A percentile compares a stretch with the other conserved stretches of the same genome.
phyloP scores from a whole-genome alignment of 2,113 vertebrate species.

The Paradisaea rubra region DNA sequence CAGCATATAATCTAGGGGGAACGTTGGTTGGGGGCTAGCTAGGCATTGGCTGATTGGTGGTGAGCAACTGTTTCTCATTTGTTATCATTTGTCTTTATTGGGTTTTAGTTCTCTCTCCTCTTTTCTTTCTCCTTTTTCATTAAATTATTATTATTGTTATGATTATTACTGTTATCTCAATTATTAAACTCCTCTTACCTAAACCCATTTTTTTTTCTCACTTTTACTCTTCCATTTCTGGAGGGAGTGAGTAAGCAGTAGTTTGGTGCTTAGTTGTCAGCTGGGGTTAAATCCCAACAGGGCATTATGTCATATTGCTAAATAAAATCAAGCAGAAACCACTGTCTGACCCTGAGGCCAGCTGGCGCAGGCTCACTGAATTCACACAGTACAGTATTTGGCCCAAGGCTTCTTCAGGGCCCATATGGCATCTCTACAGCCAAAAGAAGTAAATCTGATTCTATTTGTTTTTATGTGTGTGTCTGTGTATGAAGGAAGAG shows the following conservation, averaged over 20 bases:
- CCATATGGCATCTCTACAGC: background rate
- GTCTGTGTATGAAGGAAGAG: background rate
- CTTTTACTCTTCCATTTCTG: background rate
- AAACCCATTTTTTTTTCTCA: background rate
- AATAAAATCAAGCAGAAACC: background rate
- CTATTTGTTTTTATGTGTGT: background rate
- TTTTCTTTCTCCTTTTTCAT: background rate
- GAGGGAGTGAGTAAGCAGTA: background rate
- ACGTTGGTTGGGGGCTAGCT: background rate
- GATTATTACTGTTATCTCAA: background rate
- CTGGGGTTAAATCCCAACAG: background rate
- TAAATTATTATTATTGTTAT: background rate
- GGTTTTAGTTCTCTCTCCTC: background rate
- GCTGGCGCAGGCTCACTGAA: background rate
- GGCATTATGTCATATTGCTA: background rate
- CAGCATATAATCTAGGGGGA: background rate
- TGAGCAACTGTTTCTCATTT: background rate
- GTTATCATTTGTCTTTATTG: background rate
- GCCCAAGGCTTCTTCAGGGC: background rate
- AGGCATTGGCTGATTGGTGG: background rate
- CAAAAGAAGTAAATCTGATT: background rate
- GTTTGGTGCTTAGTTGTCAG: background rate
- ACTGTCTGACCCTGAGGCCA: background rate
- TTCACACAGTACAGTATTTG: background rate
- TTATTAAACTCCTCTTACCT: background rate